phyloP scores from a whole-genome alignment of 2,113 vertebrate species.

The Siphamia tubifer region DNA sequence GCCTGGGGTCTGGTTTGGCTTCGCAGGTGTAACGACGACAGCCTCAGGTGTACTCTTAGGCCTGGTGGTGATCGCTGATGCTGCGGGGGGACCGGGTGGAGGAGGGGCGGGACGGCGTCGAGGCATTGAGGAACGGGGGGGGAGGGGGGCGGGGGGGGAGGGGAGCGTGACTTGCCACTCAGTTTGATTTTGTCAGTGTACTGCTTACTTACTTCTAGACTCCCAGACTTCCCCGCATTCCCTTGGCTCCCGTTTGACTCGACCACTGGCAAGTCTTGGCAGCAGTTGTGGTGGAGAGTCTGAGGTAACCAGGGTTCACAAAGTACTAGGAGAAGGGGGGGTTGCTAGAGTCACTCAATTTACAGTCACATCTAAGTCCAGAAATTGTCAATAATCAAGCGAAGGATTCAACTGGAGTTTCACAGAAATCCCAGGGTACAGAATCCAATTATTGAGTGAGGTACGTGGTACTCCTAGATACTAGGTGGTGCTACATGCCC shows the following conservation, averaged over 20 bases:
- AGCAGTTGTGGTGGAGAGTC: slow-evolving; percentile 80
- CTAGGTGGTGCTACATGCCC: too few relatives aligned
- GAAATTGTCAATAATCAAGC: too few relatives aligned
- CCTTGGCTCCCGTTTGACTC: slow-evolving; percentile 14
- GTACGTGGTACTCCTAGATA: too few relatives aligned
- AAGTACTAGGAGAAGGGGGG: slow-evolving; percentile 93
- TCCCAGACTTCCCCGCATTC: slow-evolving; percentile 21
- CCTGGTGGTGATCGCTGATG: slow-evolving; percentile 6
- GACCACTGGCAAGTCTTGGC: slow-evolving; percentile 1
- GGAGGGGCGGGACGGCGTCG: slow-evolving; percentile 82
- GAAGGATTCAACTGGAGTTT: too few relatives aligned
- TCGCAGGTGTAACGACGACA: slow-evolving; percentile 45
- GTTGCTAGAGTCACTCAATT: too few relatives aligned
- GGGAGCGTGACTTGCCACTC: slow-evolving; percentile 57
- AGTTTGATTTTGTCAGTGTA: slow-evolving; percentile 1
- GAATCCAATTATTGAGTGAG: too few relatives aligned
- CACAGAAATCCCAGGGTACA: too few relatives aligned
- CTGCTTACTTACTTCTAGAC: neutral
- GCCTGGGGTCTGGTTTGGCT: slow-evolving; percentile 10
- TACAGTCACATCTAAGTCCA: too few relatives aligned
- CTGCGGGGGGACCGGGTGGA: slow-evolving; percentile 65
- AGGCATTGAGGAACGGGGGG: slow-evolving; percentile 82
- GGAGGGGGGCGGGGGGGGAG: slow-evolving; percentile 79
- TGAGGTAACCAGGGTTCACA: slow-evolving; percentile 92
- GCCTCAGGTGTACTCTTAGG: slow-evolving; percentile 82